Base-by-base conservation (phyloP, 2,113 vertebrate species). In the Athene noctua region DNA sequence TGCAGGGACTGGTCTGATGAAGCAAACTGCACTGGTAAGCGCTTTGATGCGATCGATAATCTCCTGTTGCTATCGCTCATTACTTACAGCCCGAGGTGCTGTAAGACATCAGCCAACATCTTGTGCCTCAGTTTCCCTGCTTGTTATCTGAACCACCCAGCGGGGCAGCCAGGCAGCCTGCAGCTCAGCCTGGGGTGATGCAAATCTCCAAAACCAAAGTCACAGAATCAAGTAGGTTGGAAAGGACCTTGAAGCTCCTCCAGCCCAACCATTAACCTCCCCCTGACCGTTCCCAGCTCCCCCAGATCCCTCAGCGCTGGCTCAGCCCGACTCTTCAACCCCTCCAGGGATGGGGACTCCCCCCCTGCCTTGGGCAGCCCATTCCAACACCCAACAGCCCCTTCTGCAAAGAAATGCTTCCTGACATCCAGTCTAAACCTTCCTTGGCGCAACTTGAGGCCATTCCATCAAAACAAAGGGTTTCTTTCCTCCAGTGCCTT, bases 1-100 rank as follows among this genome's bases (percentile, higher is more conserved):
- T 99, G 99, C 98, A 98, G 99, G 81, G 99, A 99, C 97, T 99
- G 99, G 99, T 99, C 99, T 0, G 99, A 99, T 1, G 99, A 99
- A 97, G 97, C 98, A 3, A 99, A 99, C 98, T 99, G 99, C 85
- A 99, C 99, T 6, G 98, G 99, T 99, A 92, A 98, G 98, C 83
- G 13, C 42, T 52, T 52, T 2, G 29, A 4, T 17, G 26, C 2
- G 10, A 44, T 42, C 78, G 8, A 13, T 32, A 62, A 32, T 27
- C 34, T 58, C 25, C 83, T n/a, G 13, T 29, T n/a, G 67, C 63
- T 47, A 23, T 29, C 34, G 1, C 6, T 84, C 58, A 7, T 29
- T 46, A 8, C 7, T 46, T 67, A 22, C n/a, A 89, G 61, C 77
- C 80, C 5, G 23, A 80, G 34, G 57, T 54, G 67, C 63, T 66